Base-by-base conservation (phyloP, 1,140 invertebrate species). In the fruit fly (Drosophila melanogaster) region DNA sequence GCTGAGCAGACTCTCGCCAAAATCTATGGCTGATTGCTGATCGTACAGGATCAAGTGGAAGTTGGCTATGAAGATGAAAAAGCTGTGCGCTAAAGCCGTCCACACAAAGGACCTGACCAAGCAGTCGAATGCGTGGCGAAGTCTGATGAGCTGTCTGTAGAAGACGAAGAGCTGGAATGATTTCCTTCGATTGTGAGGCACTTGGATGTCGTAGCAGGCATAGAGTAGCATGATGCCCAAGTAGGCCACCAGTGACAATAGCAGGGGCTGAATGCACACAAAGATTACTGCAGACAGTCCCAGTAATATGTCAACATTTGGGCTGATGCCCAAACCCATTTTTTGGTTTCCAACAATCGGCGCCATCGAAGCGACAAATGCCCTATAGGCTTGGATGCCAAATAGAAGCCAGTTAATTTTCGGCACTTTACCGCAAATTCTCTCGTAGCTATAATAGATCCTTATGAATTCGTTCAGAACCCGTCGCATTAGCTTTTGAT, bases 71-170 rank as follows among this genome's bases (percentile, higher is more conserved):
- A 49, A 54, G 6, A 17, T 0, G 0, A 22, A 26, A 0, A 79
- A 41, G 19, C 54, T 19, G 15, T 37, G 44, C 19, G 60, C 7
- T 0, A 84, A 7, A 5, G 30, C 15, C 2, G 53, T 33, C 55
- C 66, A 67, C 5, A 77, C 66, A 46, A 84, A 65, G n/a, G 81
- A 66, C 14, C 81, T 65, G 0, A 71, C 2, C 2, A 85, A 14
- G 8, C 41, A 4, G 17, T 84, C 81, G 4, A 85, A 79, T 1
- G 49, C 37, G n/a, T 59, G 41, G 1, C 61, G 46, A 10, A 84
- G 37, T 24, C 22, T 51, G 0, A 84, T 85, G 6, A 84, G 22
- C 0, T 46, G 6, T 7, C 38, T n/a, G 22, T 80, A 77, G 40
- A 77, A 53, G 17, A 37, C 35, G 4, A 41, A 4, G 0, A 17